Conservation (phyloP, 30 jellyfish, hydroid and myxozoan genomes). For the Hydractinia symbiolongicarpus region DNA sequence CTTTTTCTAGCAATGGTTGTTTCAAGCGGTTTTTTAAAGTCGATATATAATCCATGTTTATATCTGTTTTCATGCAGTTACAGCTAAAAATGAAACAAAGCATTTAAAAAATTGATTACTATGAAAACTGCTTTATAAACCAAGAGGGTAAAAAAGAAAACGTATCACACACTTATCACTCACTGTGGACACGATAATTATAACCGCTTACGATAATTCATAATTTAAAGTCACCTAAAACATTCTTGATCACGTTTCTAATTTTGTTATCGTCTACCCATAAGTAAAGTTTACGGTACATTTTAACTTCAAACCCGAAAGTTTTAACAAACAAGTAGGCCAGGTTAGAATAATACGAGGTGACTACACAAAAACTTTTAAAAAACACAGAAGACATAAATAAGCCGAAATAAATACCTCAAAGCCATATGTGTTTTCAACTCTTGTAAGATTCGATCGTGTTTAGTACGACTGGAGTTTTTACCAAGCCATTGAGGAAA, state of each 20-base stretch:
- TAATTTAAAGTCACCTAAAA: too few species aligned
- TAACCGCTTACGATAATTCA: too few species aligned
- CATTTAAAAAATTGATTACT: neutral
- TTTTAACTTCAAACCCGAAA: too few species aligned
- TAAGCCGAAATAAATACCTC: slow-evolving; percentile 42
- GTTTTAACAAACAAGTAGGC: too few species aligned
- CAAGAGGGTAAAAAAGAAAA: too few species aligned
- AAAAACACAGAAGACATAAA: neutral
- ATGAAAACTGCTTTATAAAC: too few species aligned
- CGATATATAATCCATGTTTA: slow-evolving; percentile 74
- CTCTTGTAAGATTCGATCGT: slow-evolving; percentile 86
- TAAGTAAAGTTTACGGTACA: too few species aligned
- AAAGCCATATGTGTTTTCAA: slow-evolving; percentile 71
- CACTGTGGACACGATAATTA: too few species aligned
- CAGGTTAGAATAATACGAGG: too few species aligned
- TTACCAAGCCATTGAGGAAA: slow-evolving; percentile 99
- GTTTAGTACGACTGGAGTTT: slow-evolving; percentile 70
- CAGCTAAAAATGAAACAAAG: slow-evolving; percentile 30
- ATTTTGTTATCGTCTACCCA: too few species aligned
- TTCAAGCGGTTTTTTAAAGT: slow-evolving; percentile 38
- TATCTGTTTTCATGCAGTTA: slow-evolving; percentile 67
- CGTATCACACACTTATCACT: too few species aligned
- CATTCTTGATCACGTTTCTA: too few species aligned
- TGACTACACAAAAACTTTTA: neutral
- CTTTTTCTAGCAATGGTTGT: slow-evolving; percentile 59